Base-by-base conservation (phyloP, 2,113 vertebrate species). In the Junco hyemalis region DNA sequence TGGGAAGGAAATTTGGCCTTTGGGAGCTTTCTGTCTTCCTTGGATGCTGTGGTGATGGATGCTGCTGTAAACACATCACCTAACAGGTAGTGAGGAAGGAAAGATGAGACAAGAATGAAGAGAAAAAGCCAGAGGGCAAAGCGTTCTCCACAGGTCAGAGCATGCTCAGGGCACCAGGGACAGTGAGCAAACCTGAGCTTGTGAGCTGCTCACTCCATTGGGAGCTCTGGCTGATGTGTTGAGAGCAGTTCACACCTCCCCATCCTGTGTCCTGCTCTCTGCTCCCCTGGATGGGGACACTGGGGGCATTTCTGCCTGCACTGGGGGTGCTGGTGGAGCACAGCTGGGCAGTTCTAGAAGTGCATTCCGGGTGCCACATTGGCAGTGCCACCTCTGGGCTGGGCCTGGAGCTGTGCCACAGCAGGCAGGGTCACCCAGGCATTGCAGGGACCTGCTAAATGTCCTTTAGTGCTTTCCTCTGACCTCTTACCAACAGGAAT, bases 121-220 rank as follows among this genome's bases (percentile, higher is more conserved):
- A 65, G 44, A 48, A 61, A 26, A 38, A 73, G 44, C 14, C 2
- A 6, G 47, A 50, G 48, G 23, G 25, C n/a, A 45, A 40, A 26
- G 24, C 36, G 28, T 48, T 82, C 16, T 3, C 26, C n/a, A 23
- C 18, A 17, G 23, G 18, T 40, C 36, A 25, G 38, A 17, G 56
- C 0, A 0, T 20, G 24, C 57, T 53, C 63, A 15, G 40, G 61
- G 66, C 50, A 20, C 29, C 1, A 4, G 45, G 21, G 29, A 54
- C 47, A 20, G 26, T 2, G 33, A 50, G 7, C 4, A 8, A 54
- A 42, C 16, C 31, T 65, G 31, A 54, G 45, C 12, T 24, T 28
- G 6, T 35, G n/a, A 38, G 42, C 19, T 74, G 22, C 36, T 8
- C 0, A 0, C 45, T 47, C 40, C 6, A 9, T 9, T 3, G 0